Evolutionary conservation across 2,797 vertebrate species (phyloP), one percentile per base, ranked within the genome.

Genomic region (Streptopelia turtur): DNA sequence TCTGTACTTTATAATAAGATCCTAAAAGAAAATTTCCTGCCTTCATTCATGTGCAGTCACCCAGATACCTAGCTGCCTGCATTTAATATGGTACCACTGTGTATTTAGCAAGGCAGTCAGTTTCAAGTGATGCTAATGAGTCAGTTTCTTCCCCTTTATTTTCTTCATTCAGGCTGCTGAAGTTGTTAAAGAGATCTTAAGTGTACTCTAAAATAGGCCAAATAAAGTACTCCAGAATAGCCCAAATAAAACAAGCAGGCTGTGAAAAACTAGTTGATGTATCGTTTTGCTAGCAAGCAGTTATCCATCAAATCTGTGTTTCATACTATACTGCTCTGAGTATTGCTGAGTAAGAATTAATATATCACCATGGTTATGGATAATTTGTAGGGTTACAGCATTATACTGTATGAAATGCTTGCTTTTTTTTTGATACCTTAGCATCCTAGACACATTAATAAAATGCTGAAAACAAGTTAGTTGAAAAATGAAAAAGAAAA

Each of bases 271-370:
- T 64, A 77, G 74, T 55, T 85, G 61, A 20, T 81, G 53, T 45
- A 20, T 45, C 9, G 24, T 95, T 95, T 85, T 68, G 79, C 35
- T 88, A 59, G 18, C 79, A 93, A 77, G 52, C 59, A 78, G 33
- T 94, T 97, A 76, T 7, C 47, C 18, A 7, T 81, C 7, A 49
- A 49, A 93, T 96, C 74, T 93, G 49, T 80, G 49, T 93, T 91
- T 92, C 71, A 13, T 91, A 57, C 65, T 89, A 41, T 63, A 77
- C 24, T 37, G 4, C 70, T 71, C 13, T 89, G 45, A 52, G 52
- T 91, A 79, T 96, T 96, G 95, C 79, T 87, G 77, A 89, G 35
- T 94, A 77, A 94, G 60, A 94, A 94, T 93, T 90, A 35, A 75
- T 90, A 25, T 27, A 12, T 94, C 71, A 60, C 65, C 30, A 33